phyloP scores from a whole-genome alignment of 2,888 invertebrate species.

The Embidobia sp. region DNA sequence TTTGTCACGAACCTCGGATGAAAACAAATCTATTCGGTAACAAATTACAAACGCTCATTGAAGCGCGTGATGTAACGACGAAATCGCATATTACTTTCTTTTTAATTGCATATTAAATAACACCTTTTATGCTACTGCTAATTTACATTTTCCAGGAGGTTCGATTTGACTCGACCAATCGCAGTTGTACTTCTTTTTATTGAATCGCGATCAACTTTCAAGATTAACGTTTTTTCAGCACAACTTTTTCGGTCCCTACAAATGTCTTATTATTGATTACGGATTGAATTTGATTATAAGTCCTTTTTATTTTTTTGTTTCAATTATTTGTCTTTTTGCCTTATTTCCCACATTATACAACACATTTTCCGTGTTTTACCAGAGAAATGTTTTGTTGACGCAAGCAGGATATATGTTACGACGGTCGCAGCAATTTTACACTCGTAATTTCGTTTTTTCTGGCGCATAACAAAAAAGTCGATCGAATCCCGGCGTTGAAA shows the following conservation, averaged over 20 bases:
- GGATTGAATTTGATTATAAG: no score
- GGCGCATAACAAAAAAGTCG: no score
- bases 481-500: no score
- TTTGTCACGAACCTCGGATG: constrained; percentile 3
- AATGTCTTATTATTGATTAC: no score
- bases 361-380: constrained; percentile 30
- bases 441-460: not conserved
- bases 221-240: no score
- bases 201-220: no score
- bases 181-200: no score
- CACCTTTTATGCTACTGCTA: constrained; percentile 12
- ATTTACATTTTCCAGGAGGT: constrained; percentile 24
- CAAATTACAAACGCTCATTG: constrained; percentile 20
- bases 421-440: not conserved
- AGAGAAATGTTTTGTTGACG: constrained; percentile 42
- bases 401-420: constrained; percentile 26
- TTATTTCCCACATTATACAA: constrained; percentile 44
- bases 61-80: constrained; percentile 33
- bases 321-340: no score
- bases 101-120: constrained; percentile 54
- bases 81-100: constrained; percentile 49
- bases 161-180: constrained; percentile 4
- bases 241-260: no score
- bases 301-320: no score
- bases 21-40: constrained; percentile 29